Evolutionary conservation across 1,140 invertebrate genomes (phyloP).

Genomic region (Neomicropteryx cornuta): DNA sequence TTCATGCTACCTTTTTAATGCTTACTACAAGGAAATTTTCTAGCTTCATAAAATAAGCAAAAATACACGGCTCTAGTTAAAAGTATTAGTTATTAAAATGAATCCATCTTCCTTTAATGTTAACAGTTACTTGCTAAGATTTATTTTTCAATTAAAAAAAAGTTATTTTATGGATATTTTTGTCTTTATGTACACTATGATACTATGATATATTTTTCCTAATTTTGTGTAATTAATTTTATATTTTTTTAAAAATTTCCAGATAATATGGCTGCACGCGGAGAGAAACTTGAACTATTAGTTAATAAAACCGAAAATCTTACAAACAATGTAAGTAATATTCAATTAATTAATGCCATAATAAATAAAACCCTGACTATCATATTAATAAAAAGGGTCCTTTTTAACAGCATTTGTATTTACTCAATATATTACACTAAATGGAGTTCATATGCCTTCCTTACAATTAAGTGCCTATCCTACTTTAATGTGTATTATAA

Average conservation of each 20-base stretch:
- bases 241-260: slow-evolving; percentile 26
- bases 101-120: background rate
- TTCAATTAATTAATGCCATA: too few species aligned
- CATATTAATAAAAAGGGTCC: too few species aligned
- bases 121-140: slow-evolving; percentile 1
- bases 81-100: slow-evolving; percentile 7
- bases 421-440: too few species aligned
- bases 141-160: slow-evolving; percentile 4
- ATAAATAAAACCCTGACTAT: slow-evolving; percentile 6
- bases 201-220: slow-evolving; percentile 5
- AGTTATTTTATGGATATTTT: slow-evolving; percentile 1
- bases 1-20: background rate
- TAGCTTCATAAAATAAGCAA: background rate
- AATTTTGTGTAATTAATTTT: slow-evolving; percentile 6
- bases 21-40: background rate
- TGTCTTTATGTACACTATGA: slow-evolving; percentile 4
- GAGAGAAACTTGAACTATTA: slow-evolving; percentile 79
- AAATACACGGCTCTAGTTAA: background rate
- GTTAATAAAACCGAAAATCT: slow-evolving; percentile 88
- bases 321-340: slow-evolving; percentile 65
- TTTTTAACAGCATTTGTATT: too few species aligned
- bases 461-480: too few species aligned
- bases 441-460: too few species aligned
- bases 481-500: too few species aligned
- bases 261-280: slow-evolving; percentile 76